Evolutionary conservation across 2,113 vertebrate species (phyloP), one percentile per base, ranked within the genome.

Genomic region (Sclerurus mexicanus): DNA sequence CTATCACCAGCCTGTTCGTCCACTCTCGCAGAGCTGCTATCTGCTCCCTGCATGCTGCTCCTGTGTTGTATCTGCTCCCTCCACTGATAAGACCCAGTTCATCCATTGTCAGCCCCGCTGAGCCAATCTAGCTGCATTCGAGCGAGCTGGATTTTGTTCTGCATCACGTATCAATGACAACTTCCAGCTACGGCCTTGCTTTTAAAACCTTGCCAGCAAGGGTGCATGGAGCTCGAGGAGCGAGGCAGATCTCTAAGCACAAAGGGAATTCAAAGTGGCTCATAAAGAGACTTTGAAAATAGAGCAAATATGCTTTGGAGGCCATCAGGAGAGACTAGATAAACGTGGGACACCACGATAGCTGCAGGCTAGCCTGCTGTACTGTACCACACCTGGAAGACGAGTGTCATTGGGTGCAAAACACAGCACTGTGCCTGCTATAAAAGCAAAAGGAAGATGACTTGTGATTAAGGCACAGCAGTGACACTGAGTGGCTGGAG

Each of bases 91-190:
- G 93, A 93, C 73, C 89, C 87, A 6, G 83, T 82, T 83, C 90
- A 83, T 89, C 87, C 89, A 79, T 96, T 96, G 95, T 96, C 87
- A 89, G 91, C 76, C 88, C 93, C 5, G 55, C 85, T 78, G 92
- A 97, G 89, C 87, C 91, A 93, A 95, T 90, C 96, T 90, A 81
- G 85, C 92, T 40, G 73, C 89, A 92, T 72, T 87, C 56, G 72
- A 91, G 94, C 50, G 47, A 90, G 88, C 89, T 91, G 93, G 89
- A 93, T 94, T 96, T 96, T 93, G 95, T 96, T 96, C 96, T 96
- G 96, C 96, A 94, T 94, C 96, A 96, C 73, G 58, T 96, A 95
- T 75, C 85, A 89, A 79, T 93, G 94, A 93, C 92, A 96, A 95
- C 94, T 92, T 86, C 68, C 76, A 93, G 92, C 20, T 6, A 72